Evolutionary conservation across 2,888 invertebrate species (phyloP), one percentile per base, ranked within the genome.

Genomic region (Itoplectis maculator): DNA sequence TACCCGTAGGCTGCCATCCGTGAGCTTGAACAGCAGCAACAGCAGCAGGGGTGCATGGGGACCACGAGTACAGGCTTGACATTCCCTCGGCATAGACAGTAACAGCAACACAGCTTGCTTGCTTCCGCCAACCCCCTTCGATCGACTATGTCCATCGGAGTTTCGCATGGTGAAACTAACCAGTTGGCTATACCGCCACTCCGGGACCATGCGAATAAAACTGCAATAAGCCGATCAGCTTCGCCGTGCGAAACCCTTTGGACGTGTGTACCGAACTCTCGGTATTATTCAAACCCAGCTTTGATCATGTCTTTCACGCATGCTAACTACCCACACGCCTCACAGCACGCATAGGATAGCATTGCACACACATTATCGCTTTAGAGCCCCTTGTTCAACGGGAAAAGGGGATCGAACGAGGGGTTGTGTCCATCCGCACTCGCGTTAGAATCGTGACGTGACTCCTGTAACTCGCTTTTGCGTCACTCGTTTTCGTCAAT

Each of bases 1-100:
- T 88, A 87, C 87, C 86, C 85, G 82, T 83, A 79, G 81, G 77
- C 73, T 81, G 81, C 84, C 74, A 80, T 79, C 76, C 78, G 75
- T 80, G 77, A 77, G 81, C 76, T 72, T 77, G 70, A 76, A 40
- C 79, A 70, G 56, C 40, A 42, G 42, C 79, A 70, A 42, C 40
- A 42, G 42, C 23, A 18, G 54, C 29, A 29, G 56, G 56, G 42
- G 9, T 42, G 56, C 70, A n/a, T 35, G 29, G 45, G 42, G 18
- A 59, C 59, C 59, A 56, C 70, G 45, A 42, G 42, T 45, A 45
- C 29, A 35, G 59, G 70, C 70, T 72, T 59, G 70, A 72, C 42
- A 59, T 72, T 59, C 70, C 29, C 70, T 29, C 45, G 42, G 70
- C 9, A 70, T 42, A 40, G n/a, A 70, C 56, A 56, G 56, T 18